Evolutionary conservation across 2,113 vertebrate species (phyloP), one percentile per base, ranked within the genome.

Genomic region (Felis chaus): DNA sequence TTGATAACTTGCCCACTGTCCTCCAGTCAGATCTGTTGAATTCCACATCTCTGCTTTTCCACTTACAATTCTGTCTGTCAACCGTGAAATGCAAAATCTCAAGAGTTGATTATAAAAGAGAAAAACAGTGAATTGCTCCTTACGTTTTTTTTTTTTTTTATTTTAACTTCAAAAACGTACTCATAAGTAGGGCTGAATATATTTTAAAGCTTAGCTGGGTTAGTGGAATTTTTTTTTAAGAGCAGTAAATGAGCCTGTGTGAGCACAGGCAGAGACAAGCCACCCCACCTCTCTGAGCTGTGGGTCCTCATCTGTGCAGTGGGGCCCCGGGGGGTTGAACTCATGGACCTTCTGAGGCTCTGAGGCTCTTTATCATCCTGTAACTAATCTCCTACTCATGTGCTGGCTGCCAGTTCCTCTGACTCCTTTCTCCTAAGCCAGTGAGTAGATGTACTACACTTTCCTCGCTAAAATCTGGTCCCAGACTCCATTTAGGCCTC

Each of bases 261-360:
- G n/a, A 48, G 7, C 55, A 3, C 39, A 13, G 16, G 29, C 3
- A 3, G 71, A 33, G 69, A 16, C 36, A 8, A 31, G 25, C 5
- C 55, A 1, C 74, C 73, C 73, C 1, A 53, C 65, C 36, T 48
- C 66, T 89, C 95, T 21, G 1, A 41, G 48, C 76, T 41, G 29
- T 15, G 41, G 11, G 7, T 78, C 57, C 41, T 80, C 4, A 5
- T 19, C 12, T 0, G 1, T 4, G n/a, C 31, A 2, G 4, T 1
- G 21, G 18, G 33, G 14, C 14, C 27, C 4, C 2, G 0, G 25
- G 36, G 39, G 27, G 33, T 5, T 36, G 53, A 83, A 63, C 73
- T 79, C 18, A 2, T 33, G 0, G 23, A n/a, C n/a, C 21, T 80
- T 45, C 76, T 2, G 6, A 5, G 27, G 63, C 31, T 81, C 53